Conservation (phyloP, 2,797 vertebrate genomes). For the Eupleurogrammus muticus region DNA sequence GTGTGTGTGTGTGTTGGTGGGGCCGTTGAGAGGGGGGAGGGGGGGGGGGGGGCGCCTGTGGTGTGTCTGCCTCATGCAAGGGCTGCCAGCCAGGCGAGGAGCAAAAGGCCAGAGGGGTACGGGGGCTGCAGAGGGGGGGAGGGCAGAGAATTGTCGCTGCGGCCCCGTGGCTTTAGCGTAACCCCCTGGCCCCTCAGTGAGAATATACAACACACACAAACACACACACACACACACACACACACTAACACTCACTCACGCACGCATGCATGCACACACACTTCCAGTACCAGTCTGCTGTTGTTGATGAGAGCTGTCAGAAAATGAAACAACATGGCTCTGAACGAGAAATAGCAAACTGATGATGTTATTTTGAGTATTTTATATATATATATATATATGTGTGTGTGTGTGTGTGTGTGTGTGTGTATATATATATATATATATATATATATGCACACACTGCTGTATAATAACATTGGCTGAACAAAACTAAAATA, state of each 20-base stretch:
- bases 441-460: too few species aligned
- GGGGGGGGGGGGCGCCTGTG: constrained; percentile 63
- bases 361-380: constrained; percentile 39
- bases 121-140: constrained; percentile 34
- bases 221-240: constrained; percentile 35
- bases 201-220: constrained; percentile 57
- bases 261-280: constrained; percentile 40
- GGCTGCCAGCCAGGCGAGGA: constrained; percentile 83
- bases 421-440: too few species aligned
- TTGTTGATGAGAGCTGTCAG: constrained; percentile 83
- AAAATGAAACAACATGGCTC: constrained; percentile 70
- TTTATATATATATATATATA: background rate
- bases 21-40: constrained; percentile 44
- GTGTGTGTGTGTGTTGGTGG: constrained; percentile 25
- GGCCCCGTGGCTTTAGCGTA: constrained; percentile 75
- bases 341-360: constrained; percentile 58
- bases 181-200: constrained; percentile 66
- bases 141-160: constrained; percentile 73
- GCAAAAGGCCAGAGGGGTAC: constrained; percentile 75
- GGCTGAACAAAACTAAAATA: background rate
- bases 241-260: constrained; percentile 23
- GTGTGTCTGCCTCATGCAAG: constrained; percentile 77
- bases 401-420: too few species aligned
- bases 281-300: constrained; percentile 67
- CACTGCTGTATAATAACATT: background rate